Evolutionary conservation across 2,888 invertebrate genomes (phyloP).

Genomic region (Mimachlamys varia): DNA sequence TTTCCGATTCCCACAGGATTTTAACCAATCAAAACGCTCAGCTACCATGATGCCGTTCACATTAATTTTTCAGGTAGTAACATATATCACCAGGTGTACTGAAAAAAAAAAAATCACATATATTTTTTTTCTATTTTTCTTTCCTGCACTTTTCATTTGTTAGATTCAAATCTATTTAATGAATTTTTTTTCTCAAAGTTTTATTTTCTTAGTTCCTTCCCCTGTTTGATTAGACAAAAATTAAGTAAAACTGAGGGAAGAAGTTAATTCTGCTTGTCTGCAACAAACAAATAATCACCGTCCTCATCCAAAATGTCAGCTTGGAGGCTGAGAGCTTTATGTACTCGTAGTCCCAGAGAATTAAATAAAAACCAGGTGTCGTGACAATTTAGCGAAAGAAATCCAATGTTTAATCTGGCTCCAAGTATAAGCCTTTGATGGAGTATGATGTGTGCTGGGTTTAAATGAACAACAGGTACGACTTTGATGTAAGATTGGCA

Average conservation of each 20-base stretch:
- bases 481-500: conserved; percentile 17
- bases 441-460: neutral
- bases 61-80: neutral
- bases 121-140: neutral
- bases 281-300: neutral
- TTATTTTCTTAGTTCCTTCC: neutral
- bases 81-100: neutral
- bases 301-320: neutral
- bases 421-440: neutral
- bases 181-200: neutral
- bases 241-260: neutral
- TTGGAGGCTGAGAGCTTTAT: neutral
- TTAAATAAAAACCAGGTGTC: neutral
- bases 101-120: no score
- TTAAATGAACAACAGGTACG: neutral
- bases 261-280: neutral
- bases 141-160: neutral
- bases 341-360: neutral
- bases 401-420: conserved; percentile 20
- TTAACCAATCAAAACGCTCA: neutral
- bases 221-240: neutral
- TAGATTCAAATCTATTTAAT: neutral
- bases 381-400: conserved; percentile 17
- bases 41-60: neutral
- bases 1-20: neutral